These are phyloP conservation scores for Strix uralensis DNA, from an alignment of 2,113 vertebrate species.

Conservation along the genomic window DNA sequence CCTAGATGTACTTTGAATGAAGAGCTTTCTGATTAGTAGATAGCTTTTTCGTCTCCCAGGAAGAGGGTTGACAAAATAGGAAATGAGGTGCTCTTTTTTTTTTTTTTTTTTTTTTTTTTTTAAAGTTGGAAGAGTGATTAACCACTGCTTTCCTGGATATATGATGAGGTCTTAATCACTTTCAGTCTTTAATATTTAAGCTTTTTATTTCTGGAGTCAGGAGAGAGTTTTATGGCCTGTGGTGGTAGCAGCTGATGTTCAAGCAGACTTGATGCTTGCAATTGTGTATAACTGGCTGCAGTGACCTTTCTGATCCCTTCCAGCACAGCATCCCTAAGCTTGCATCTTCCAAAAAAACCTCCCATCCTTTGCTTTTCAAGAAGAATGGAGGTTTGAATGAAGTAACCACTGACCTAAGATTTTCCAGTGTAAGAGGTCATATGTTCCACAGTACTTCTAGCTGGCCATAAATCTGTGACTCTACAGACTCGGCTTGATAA, in stretches of 20 bases:
- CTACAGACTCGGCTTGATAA: fast-evolving
- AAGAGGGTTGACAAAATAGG: not conserved
- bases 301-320: not conserved
- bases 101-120: too few species aligned
- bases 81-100: not conserved
- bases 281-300: not conserved
- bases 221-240: not conserved
- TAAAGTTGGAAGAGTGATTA: not conserved
- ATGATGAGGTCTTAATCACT: not conserved
- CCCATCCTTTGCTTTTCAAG: not conserved
- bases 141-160: not conserved
- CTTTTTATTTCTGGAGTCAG: not conserved
- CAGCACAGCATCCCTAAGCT: not conserved
- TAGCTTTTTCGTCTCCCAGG: not conserved
- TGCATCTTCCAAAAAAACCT: not conserved
- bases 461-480: not conserved
- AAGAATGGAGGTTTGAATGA: not conserved
- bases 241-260: not conserved
- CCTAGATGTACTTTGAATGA: not conserved
- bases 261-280: not conserved
- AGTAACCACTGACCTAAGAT: not conserved
- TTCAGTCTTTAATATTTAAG: not conserved
- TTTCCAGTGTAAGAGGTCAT: not conserved
- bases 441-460: not conserved
- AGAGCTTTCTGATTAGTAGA: not conserved